Percentiles rank a stretch among this genome's conserved stretches.
Evolutionary conservation across 2,113 vertebrate species (phyloP).

Genomic region (Nerophis lumbriciformis): DNA sequence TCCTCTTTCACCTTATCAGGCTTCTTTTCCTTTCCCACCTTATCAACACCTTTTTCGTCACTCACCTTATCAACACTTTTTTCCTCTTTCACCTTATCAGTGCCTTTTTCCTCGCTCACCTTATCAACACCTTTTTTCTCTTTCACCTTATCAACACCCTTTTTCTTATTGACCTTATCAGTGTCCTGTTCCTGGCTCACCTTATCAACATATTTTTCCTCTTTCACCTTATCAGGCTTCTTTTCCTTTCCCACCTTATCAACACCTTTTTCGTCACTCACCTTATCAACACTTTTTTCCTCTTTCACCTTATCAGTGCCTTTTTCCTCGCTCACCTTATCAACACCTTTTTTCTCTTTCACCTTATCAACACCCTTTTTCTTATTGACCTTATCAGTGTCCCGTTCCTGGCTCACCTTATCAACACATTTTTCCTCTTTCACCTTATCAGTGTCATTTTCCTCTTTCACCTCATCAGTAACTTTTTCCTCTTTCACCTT

Average conservation of each 20-base stretch:
- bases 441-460: not conserved
- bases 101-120: not conserved
- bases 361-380: not conserved
- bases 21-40: too few relatives aligned
- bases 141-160: not conserved
- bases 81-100: not conserved
- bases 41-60: not conserved
- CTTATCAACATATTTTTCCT: not conserved
- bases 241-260: too few relatives aligned
- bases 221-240: not conserved
- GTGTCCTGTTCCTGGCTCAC: constrained; percentile 5
- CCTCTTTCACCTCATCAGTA: too few relatives aligned
- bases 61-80: not conserved
- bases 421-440: not conserved
- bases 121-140: not conserved
- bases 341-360: not conserved
- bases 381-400: constrained; percentile 5
- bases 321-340: not conserved
- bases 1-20: not conserved
- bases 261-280: not conserved
- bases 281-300: not conserved
- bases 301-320: not conserved
- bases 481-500: not conserved
- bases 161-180: constrained; percentile 6
- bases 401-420: constrained; percentile 5